A percentile compares a stretch with the other conserved stretches of the same genome.
These are phyloP conservation scores for Papilio polytes DNA, from an alignment of 1,140 invertebrate species.

Conservation along the genomic window DNA sequence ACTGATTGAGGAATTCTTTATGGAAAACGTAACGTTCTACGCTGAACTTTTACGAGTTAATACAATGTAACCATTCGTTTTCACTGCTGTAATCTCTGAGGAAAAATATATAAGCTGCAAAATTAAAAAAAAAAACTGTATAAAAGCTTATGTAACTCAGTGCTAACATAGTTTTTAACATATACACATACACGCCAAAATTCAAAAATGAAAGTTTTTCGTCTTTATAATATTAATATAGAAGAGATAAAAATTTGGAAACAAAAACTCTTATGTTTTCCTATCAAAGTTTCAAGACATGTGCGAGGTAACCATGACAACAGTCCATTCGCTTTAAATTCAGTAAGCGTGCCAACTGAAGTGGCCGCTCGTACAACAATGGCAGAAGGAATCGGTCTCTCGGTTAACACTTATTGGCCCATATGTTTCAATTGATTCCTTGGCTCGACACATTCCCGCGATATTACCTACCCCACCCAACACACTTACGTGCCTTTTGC, in stretches of 20 bases:
- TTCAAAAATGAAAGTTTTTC: too few species aligned
- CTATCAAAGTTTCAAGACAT: conserved; percentile 25
- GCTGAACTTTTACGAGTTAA: neutral
- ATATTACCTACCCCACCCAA: conserved; percentile 36
- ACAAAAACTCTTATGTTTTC: neutral
- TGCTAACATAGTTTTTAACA: too few species aligned
- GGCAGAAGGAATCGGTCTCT: conserved; percentile 63
- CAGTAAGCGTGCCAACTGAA: conserved; percentile 55
- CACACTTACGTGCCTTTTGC: conserved; percentile 7
- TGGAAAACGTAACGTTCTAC: neutral
- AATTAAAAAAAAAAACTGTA: too few species aligned
- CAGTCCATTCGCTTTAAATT: conserved; percentile 61
- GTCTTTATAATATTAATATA: neutral
- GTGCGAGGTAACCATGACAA: conserved; percentile 37
- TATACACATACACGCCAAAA: too few species aligned
- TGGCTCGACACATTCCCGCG: conserved; percentile 41
- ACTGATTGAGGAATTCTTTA: conserved; percentile 19
- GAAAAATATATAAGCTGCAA: neutral
- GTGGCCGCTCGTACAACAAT: conserved; percentile 65
- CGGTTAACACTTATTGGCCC: conserved; percentile 70
- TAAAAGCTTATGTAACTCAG: too few species aligned
- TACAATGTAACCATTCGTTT: neutral
- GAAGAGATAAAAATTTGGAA: neutral
- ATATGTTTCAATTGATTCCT: conserved; percentile 71
- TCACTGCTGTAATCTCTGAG: neutral